Evolutionary conservation across 2,113 vertebrate species (phyloP), one percentile per base, ranked within the genome.

Genomic region (Gymnogyps californianus): DNA sequence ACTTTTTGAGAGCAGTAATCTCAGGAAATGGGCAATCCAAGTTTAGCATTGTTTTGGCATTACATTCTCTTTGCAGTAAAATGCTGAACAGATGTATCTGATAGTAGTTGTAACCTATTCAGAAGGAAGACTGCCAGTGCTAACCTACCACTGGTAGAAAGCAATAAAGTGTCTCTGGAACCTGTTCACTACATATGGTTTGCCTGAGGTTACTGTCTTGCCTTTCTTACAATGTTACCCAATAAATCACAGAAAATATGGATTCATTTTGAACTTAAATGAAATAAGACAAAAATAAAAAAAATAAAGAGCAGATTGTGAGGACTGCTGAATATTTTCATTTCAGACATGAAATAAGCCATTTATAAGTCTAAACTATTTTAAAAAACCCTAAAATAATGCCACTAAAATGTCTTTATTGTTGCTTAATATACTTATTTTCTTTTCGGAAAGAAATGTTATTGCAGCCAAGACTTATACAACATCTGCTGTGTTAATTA

Each of bases 401-500:
- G 16, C 2, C 25, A 38, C 36, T 61, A 66, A 64, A 65, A 62
- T 34, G 2, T 74, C 57, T 90, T 42, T 83, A 65, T 76, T 94
- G n/a, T 64, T 92, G 64, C 24, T 76, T 59, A 66, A 83, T 80
- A 65, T 67, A 92, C 16, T 88, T 70, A 70, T 34, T 81, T 94
- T 78, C 28, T 77, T 95, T 93, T 86, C 62, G 72, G 78, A 85
- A 62, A 93, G 51, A 96, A 82, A 64, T 47, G 12, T 8, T 88
- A 6, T 89, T 95, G 25, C 40, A 95, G 61, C 55, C 31, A 62
- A 69, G 65, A 90, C 21, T 87, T 95, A 29, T 7, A 29, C 29
- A 95, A 84, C 95, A 97, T 96, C 95, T 97, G 96, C n/a, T 96
- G 65, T 88, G 89, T 91, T 97, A 96, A 97, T 97, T 97, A 96